Percentiles rank a stretch among this genome's conserved stretches.
These are phyloP conservation scores for Meles meles DNA, from an alignment of 2,113 vertebrate species.

Conservation along the genomic window DNA sequence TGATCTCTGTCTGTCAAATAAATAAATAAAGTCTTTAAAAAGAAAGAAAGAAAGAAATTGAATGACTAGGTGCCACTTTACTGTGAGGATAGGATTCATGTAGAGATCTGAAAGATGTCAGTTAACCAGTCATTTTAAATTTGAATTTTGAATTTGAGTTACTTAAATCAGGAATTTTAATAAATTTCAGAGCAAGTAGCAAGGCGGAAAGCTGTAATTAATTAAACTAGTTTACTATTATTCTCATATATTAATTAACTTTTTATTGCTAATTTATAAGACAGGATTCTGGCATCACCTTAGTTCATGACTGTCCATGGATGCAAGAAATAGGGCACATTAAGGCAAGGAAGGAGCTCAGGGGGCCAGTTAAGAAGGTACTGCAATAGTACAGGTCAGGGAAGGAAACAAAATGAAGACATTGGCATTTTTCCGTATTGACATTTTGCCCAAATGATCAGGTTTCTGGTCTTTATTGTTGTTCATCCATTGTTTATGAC, in stretches of 20 bases:
- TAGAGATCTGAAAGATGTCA: not conserved
- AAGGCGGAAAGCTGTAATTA: not conserved
- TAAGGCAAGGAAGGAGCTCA: not conserved
- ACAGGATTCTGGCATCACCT: not conserved
- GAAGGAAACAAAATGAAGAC: not conserved
- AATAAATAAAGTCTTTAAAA: no score
- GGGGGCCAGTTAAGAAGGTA: not conserved
- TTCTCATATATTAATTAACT: not conserved
- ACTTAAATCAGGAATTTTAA: not conserved
- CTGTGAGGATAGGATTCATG: not conserved
- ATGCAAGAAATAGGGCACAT: not conserved
- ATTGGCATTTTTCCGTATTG: not conserved
- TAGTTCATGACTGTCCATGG: not conserved
- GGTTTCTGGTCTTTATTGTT: not conserved
- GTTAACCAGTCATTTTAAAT: not conserved
- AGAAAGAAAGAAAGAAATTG: not conserved
- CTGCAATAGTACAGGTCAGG: not conserved
- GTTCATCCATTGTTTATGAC: not conserved
- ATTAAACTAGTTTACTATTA: not conserved
- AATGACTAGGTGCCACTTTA: not conserved
- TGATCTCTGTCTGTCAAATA: no score
- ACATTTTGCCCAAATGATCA: not conserved
- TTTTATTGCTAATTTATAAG: not conserved
- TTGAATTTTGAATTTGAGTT: not conserved
- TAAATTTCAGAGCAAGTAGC: not conserved